Evolutionary conservation across 1,140 invertebrate species (phyloP).

Genomic region (Eriocheir sinensis): DNA sequence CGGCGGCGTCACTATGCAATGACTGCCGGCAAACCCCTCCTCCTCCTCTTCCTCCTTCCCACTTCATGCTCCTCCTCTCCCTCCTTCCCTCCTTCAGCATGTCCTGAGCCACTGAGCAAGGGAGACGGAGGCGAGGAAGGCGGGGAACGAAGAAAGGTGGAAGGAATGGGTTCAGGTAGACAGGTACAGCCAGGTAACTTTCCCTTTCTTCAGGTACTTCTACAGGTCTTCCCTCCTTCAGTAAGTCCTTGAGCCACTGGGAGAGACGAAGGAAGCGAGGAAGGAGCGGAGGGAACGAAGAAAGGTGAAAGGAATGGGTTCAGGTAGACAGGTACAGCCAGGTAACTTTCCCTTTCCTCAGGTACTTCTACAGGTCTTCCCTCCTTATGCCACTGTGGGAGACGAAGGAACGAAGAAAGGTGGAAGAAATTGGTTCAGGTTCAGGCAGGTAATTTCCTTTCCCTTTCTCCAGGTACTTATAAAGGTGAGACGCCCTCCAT

Average conservation of each 20-base stretch:
- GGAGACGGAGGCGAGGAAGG: neutral
- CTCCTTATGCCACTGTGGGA: no score
- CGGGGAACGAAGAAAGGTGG: no score
- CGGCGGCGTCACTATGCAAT: neutral
- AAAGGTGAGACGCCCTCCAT: no score
- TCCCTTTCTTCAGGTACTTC: neutral
- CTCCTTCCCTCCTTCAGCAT: neutral
- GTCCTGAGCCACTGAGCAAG: constrained; percentile 30
- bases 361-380: neutral
- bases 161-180: no score
- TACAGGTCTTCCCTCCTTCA: neutral
- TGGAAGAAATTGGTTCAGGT: no score
- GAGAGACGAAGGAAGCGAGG: constrained; percentile 1
- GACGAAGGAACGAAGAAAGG: no score
- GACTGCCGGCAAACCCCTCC: neutral
- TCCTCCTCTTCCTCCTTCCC: neutral
- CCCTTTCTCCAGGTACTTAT: no score
- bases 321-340: no score
- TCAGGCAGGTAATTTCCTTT: no score
- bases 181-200: no score
- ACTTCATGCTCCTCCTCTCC: neutral
- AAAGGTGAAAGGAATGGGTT: no score
- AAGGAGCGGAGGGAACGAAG: neutral
- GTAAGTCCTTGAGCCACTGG: constrained; percentile 9
- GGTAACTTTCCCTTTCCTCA: no score